Percentiles rank a stretch among this genome's conserved stretches.
These are phyloP conservation scores for Caenorhabditis imperialis DNA, from an alignment of 2,888 invertebrate genomes.

Conservation along the genomic window DNA sequence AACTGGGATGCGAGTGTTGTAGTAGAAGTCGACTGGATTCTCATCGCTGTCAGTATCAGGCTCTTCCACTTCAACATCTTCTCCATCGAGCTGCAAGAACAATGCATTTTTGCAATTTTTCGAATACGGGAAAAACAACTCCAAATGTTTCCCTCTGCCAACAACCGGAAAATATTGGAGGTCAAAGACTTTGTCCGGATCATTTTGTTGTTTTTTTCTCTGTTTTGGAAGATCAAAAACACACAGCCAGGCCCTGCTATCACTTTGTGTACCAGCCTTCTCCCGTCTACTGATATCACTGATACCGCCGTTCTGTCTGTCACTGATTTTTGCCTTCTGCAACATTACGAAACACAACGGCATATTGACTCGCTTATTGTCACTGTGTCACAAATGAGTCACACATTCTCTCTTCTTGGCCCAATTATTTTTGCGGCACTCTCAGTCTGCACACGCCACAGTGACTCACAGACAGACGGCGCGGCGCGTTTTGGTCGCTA, in stretches of 20 bases:
- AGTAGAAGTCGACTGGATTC: conserved; percentile 50
- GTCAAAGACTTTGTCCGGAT: conserved; percentile 21
- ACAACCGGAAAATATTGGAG: conserved; percentile 1
- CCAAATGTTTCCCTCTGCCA: not conserved
- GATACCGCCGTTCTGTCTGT: conserved; percentile 26
- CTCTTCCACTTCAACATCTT: conserved; percentile 63
- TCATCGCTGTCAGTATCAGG: conserved; percentile 62
- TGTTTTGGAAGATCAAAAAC: conserved; percentile 35
- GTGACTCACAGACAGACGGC: conserved; percentile 44
- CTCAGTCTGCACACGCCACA: conserved; percentile 9
- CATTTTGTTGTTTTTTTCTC: conserved; percentile 12
- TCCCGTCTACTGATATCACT: conserved; percentile 24
- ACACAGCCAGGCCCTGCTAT: conserved; percentile 5
- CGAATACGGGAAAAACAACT: not conserved
- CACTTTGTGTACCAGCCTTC: conserved; percentile 23
- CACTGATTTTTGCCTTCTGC: conserved; percentile 24
- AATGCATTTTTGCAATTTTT: not conserved
- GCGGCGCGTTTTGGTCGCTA: conserved; percentile 48
- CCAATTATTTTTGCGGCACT: conserved; percentile 26
- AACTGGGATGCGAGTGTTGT: conserved; percentile 64
- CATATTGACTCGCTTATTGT: too few species aligned
- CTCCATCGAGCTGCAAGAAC: conserved; percentile 70
- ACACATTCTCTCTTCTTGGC: conserved; percentile 2
- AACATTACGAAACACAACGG: conserved; percentile 20
- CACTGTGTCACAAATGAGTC: conserved; percentile 45